Evolutionary conservation across 2,797 vertebrate genomes (phyloP).

Genomic region (Onychomys torridus): DNA sequence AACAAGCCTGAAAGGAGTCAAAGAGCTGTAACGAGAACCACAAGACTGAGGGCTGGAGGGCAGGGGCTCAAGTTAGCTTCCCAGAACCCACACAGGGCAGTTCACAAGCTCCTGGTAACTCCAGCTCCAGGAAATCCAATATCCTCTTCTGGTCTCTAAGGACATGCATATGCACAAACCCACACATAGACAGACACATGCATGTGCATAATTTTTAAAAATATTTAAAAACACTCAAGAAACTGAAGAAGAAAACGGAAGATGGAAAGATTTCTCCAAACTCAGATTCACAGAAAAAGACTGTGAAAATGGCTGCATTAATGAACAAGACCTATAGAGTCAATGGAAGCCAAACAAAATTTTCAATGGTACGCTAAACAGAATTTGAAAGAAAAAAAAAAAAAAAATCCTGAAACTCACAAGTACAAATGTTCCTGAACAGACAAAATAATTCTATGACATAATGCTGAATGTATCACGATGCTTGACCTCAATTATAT

Average conservation of each 20-base stretch:
- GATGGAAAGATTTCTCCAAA: background rate
- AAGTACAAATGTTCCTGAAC: background rate
- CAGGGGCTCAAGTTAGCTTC: background rate
- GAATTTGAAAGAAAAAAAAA: background rate
- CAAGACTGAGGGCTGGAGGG: too few species aligned
- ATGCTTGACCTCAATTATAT: background rate
- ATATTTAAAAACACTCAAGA: background rate
- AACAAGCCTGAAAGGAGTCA: background rate
- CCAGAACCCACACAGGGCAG: background rate
- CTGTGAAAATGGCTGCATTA: background rate
- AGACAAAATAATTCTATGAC: background rate
- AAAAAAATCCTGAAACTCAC: background rate
- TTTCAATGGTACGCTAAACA: background rate
- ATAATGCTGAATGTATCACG: background rate
- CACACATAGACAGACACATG: background rate
- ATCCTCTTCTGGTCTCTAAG: background rate
- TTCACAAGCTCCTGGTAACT: background rate
- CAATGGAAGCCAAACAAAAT: background rate
- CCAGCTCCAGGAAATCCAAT: background rate
- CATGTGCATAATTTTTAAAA: background rate
- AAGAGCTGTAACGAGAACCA: background rate
- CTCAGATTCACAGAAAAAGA: background rate
- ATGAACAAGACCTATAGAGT: background rate
- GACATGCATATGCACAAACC: background rate
- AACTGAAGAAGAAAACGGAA: background rate